Conservation (phyloP, 2,797 vertebrate species). For the Scolopax bukidnonensis region DNA sequence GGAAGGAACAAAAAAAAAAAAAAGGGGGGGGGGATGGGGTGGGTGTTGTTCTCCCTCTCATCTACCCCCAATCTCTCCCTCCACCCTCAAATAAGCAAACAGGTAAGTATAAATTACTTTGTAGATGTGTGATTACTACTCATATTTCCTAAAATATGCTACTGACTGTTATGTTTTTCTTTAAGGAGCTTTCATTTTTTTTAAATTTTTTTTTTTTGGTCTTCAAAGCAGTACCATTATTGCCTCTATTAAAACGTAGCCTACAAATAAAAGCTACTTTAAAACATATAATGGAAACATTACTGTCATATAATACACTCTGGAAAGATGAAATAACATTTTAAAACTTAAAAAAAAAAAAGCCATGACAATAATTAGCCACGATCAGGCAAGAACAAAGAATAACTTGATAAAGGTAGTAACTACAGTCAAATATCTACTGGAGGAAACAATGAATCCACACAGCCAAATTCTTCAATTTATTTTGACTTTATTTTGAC, state of each 20-base stretch:
- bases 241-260: background rate
- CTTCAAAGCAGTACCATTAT: background rate
- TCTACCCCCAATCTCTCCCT: background rate
- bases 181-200: background rate
- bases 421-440: background rate
- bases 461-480: background rate
- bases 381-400: background rate
- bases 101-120: constrained; percentile 11
- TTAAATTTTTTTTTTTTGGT: background rate
- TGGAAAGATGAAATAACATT: background rate
- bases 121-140: background rate
- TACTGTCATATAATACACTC: background rate
- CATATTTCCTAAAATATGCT: background rate
- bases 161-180: background rate
- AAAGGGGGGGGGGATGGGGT: fast-evolving
- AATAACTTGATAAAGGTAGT: background rate
- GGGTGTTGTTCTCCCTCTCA: background rate
- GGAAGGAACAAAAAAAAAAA: background rate
- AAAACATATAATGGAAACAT: background rate
- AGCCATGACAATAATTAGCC: background rate
- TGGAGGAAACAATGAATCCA: background rate
- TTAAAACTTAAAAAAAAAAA: background rate
- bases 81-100: background rate
- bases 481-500: constrained; percentile 21
- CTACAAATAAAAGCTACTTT: background rate